Base-by-base conservation (phyloP, 2,797 vertebrate species). In the Acestrorhynchus altus region DNA sequence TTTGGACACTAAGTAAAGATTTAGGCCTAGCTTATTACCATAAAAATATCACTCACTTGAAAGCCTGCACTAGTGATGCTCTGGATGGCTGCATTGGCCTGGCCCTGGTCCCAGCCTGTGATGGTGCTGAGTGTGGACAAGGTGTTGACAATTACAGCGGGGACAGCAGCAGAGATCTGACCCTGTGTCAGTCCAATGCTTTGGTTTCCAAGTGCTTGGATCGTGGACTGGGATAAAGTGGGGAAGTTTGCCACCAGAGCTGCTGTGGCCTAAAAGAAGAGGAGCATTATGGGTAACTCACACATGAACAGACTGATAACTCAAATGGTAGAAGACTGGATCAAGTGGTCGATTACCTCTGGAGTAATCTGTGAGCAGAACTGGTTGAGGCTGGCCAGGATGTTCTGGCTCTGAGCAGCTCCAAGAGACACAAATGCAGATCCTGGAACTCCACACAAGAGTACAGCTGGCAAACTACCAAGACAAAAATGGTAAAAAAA, bases 241-340 rank as follows among this genome's bases (percentile, higher is more conserved):
- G 87, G 8, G 16, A 93, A 69, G 77, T 89, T 92, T 65, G 86
- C 84, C 8, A 79, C 79, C 51, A 92, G 76, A 22, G 86, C 83
- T 18, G 88, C 84, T 46, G 75, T 84, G 28, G 85, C 76, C 31
- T 35, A 6, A 35, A 35, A 35, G 31, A 35, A 35, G 18, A 12
- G 31, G 28, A 28, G 60, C n/a, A n/a, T n/a, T n/a, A n/a, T n/a
- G n/a, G n/a, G n/a, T n/a, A n/a, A n/a, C n/a, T n/a, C n/a, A n/a
- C n/a, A n/a, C n/a, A n/a, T n/a, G n/a, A n/a, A n/a, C n/a, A n/a
- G n/a, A n/a, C n/a, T n/a, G n/a, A n/a, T n/a, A n/a, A n/a, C n/a
- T n/a, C n/a, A n/a, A n/a, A n/a, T n/a, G n/a, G n/a, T n/a, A n/a
- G 6, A 35, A 6, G 31, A 35, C 6, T 35, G 6, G n/a, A n/a